Base-by-base conservation (phyloP, 2,113 vertebrate genomes). In the Turdus rufiventris region DNA sequence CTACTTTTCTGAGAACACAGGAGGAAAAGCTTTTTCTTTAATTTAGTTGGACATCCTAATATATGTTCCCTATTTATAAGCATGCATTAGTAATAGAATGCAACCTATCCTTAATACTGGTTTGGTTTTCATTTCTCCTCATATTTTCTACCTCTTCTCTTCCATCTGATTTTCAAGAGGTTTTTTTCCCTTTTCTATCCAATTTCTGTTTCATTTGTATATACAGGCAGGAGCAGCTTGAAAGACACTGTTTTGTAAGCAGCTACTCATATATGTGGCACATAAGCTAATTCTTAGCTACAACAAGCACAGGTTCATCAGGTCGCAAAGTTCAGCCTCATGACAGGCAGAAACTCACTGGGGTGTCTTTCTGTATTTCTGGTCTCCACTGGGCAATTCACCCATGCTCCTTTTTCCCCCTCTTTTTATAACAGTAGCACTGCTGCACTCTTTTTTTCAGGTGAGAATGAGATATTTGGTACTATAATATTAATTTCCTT, bases 371-470 rank as follows among this genome's bases (percentile, higher is more conserved):
- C 36, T 61, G 33, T 36, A 53, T 81, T 87, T 26, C 31, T 77
- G 15, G 3, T 84, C 51, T 82, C 24, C 24, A 18, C 28, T 54
- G 23, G 9, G 23, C 29, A 82, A 6, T 42, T 10, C 10, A 68
- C 18, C 7, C 15, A 26, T 24, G 29, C 7, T 40, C 6, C 4
- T 9, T 68, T 14, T 10, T 21, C 1, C 2, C 15, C 10, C 20
- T 4, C 45, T 8, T 54, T 10, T 77, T 23, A 26, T 88, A 28
- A 33, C 21, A 60, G 62, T 80, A 76, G 56, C 42, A 12, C 5
- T 73, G 10, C 31, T 73, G 33, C 40, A 61, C 17, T 40, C 31
- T 54, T 81, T 85, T 88, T 89, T 54, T 77, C 19, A 23, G 5
- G 9, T 58, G 42, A 54, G 29, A 78, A 57, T 8, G 3, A 86